phyloP scores from a whole-genome alignment of 2,888 invertebrate genomes.

The Lithophane semibrunnea region DNA sequence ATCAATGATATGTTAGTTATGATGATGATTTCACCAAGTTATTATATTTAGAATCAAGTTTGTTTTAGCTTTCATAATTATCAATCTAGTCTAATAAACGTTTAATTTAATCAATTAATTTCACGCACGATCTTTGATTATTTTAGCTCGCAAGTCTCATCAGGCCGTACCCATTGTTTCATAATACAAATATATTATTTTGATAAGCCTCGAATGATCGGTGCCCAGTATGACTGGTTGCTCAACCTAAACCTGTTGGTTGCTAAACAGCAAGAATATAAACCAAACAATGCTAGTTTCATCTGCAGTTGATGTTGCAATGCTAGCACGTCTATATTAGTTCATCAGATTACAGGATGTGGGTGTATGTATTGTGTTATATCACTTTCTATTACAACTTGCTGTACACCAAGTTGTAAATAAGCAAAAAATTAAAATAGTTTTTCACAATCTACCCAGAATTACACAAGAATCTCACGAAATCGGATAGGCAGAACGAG shows the following conservation, averaged over 20 bases:
- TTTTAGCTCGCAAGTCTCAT: not conserved
- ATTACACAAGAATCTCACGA: not conserved
- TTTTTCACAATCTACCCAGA: no score
- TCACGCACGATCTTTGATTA: not conserved
- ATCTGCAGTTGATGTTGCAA: slow-evolving; percentile 19
- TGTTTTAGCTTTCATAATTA: not conserved
- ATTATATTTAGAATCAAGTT: not conserved
- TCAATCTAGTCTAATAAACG: not conserved
- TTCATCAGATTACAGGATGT: slow-evolving; percentile 10
- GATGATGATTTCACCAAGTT: no score
- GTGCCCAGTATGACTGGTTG: slow-evolving; percentile 14
- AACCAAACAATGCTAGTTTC: slow-evolving; percentile 28
- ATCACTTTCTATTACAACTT: not conserved
- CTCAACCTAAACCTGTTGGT: slow-evolving; percentile 26
- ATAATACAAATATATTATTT: not conserved
- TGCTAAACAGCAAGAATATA: not conserved
- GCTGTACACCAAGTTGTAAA: not conserved
- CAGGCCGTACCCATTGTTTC: not conserved
- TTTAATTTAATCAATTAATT: not conserved
- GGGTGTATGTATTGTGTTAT: not conserved
- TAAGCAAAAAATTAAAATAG: not conserved
- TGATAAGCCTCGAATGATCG: not conserved
- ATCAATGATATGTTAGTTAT: no score
- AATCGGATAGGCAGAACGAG: not conserved
- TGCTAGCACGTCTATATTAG: slow-evolving; percentile 11